These are phyloP conservation scores for Cardiocondyla obscurior DNA, from an alignment of 1,140 invertebrate genomes.

Conservation along the genomic window DNA sequence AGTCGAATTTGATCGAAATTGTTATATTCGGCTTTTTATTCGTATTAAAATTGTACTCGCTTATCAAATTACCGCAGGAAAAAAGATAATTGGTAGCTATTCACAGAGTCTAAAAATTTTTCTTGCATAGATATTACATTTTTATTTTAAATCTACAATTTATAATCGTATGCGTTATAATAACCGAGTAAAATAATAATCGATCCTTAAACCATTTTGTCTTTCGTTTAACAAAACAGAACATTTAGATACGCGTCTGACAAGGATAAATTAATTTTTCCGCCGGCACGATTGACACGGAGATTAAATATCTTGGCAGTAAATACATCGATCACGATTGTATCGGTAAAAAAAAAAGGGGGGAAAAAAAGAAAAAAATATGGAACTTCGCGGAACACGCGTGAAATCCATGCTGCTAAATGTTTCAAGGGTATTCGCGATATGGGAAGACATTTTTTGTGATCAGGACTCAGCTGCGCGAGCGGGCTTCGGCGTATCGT, in stretches of 20 bases:
- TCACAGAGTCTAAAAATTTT: not conserved
- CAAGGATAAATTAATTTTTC: not conserved
- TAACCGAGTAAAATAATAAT: not conserved
- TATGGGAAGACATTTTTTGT: conserved; percentile 5
- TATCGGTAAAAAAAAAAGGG: not conserved
- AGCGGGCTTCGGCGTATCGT: not conserved
- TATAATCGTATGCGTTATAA: not conserved
- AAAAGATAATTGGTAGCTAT: not conserved
- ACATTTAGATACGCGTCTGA: not conserved
- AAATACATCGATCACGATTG: conserved; percentile 23
- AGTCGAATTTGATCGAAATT: not conserved
- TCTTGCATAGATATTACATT: not conserved
- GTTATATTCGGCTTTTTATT: not conserved
- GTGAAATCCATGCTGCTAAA: conserved; percentile 10
- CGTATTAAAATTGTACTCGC: not conserved
- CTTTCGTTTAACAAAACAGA: not conserved
- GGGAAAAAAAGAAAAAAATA: too few species aligned
- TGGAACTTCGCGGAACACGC: not conserved
- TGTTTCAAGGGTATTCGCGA: conserved; percentile 11
- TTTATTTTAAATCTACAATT: too few species aligned
- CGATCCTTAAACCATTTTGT: not conserved
- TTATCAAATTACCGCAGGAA: not conserved
- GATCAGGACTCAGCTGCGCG: conserved; percentile 31
- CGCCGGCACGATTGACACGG: not conserved
- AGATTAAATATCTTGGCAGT: conserved; percentile 33